Base-by-base conservation (phyloP, 92 coral and sea anemone genomes). In the Phenganax subtilis region DNA sequence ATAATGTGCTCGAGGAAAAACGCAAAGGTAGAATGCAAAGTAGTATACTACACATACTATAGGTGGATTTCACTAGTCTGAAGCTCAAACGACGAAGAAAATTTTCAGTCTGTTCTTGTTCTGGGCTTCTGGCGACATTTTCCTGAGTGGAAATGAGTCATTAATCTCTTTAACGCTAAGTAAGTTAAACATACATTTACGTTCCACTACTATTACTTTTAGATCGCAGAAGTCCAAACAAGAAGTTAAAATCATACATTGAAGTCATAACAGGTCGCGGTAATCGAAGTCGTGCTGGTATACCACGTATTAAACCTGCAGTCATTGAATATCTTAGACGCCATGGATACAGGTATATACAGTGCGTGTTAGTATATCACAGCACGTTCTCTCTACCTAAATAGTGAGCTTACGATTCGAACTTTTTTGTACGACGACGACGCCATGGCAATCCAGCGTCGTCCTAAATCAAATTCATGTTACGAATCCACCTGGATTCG, bases 241-340 rank as follows among this genome's bases (percentile, higher is more conserved):
- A 9, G 52, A 64, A 47, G 10, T 79, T 61, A 2, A 74, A 60
- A 28, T 63, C 83, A 10, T 87, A 54, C 57, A 75, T 94, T 51
- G 67, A 85, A 7, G 98, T 94, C 51, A 88, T 94, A 51, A 94
- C 98, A 0, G 98, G 98, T 55, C 89, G 93, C 37, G 98, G 98
- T 3, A 88, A 71, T 63, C 97, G 91, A 84, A 94, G 98, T 55
- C 92, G 91, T 72, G 96, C 89, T 63, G 97, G 97, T 12, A 90
- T 82, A 77, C 91, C 98, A 20, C 90, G 89, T 55, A 93, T 93
- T 47, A 93, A 92, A 63, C 98, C 98, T 31, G 97, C 98, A 7
- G 90, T 93, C 61, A 55, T 88, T n/a, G 93, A 93, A 12, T 93
- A 91, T 56, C 92, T 93, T 62, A 87, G 70, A 62, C 84, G 83